These are phyloP conservation scores for Phaonia tiefii DNA, from an alignment of 2,888 invertebrate genomes.

Conservation along the genomic window DNA sequence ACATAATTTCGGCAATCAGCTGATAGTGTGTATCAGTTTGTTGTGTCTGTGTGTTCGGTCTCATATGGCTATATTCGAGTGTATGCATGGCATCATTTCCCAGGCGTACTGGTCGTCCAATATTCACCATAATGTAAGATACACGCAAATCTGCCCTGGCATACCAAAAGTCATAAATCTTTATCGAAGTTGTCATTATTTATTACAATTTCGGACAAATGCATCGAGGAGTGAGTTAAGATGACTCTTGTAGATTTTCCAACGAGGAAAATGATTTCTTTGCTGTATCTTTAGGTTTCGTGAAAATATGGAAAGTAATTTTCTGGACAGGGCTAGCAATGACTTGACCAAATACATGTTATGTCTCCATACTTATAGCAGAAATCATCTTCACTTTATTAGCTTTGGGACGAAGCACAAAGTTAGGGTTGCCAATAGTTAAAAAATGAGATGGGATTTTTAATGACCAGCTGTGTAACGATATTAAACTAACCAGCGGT, in stretches of 20 bases:
- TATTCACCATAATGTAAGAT: not conserved
- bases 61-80: slow-evolving; percentile 61
- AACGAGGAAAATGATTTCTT: not conserved
- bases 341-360: slow-evolving; percentile 45
- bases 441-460: not conserved
- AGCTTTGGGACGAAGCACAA: slow-evolving; percentile 3
- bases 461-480: too few species aligned
- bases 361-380: slow-evolving; percentile 56
- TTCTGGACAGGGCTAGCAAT: slow-evolving; percentile 62
- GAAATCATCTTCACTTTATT: slow-evolving; percentile 40
- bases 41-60: slow-evolving; percentile 34
- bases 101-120: slow-evolving; percentile 64
- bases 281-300: slow-evolving; percentile 35
- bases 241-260: not conserved
- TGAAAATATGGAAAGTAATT: slow-evolving; percentile 59
- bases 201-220: slow-evolving; percentile 74
- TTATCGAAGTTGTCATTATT: slow-evolving; percentile 80
- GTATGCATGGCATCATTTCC: slow-evolving; percentile 59
- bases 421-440: slow-evolving; percentile 41
- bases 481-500: too few species aligned
- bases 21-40: slow-evolving; percentile 51
- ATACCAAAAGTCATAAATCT: slow-evolving; percentile 78
- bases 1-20: slow-evolving; percentile 49
- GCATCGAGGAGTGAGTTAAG: slow-evolving; percentile 50
- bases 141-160: slow-evolving; percentile 13